Percentiles rank a stretch among this genome's conserved stretches.
Conservation (phyloP, 2,113 vertebrate genomes). For the Poecilia latipinna region DNA sequence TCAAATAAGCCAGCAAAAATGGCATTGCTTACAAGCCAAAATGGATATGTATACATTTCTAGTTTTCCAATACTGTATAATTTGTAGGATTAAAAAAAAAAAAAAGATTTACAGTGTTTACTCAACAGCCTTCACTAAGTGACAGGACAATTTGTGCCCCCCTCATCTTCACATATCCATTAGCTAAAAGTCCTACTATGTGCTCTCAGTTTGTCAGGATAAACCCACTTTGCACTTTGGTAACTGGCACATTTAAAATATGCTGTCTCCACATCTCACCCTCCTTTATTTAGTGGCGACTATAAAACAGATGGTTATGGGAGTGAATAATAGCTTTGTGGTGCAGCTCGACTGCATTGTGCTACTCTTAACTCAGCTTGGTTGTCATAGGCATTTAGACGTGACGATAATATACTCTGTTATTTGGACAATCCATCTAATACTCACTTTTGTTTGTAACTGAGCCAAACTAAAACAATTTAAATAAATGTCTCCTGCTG, state of each 20-base stretch:
- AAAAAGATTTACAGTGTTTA: background rate
- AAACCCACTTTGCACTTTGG: background rate
- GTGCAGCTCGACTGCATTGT: background rate
- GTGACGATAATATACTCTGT: background rate
- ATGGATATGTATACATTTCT: too few relatives aligned
- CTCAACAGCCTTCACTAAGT: background rate
- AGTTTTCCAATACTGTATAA: too few relatives aligned
- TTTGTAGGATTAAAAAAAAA: background rate
- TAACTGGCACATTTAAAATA: slow-evolving; percentile 5
- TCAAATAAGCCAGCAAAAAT: too few relatives aligned
- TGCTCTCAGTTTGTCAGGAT: background rate
- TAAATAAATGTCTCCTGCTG: background rate
- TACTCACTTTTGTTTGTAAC: background rate
- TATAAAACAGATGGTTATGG: slow-evolving; percentile 21
- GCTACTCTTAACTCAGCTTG: slow-evolving; percentile 20
- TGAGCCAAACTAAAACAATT: background rate
- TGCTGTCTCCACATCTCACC: slow-evolving; percentile 3
- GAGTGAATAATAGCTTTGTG: slow-evolving; percentile 1
- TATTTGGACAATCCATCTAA: background rate
- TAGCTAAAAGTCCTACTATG: background rate
- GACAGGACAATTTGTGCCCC: background rate
- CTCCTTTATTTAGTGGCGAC: slow-evolving; percentile 1
- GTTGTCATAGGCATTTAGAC: slow-evolving; percentile 13
- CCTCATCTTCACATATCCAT: background rate
- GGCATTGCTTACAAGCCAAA: too few relatives aligned